Evolutionary conservation across 37 sponge, comb jelly and placozoan species (phyloP).

Genomic region (Eunapius fragilis): DNA sequence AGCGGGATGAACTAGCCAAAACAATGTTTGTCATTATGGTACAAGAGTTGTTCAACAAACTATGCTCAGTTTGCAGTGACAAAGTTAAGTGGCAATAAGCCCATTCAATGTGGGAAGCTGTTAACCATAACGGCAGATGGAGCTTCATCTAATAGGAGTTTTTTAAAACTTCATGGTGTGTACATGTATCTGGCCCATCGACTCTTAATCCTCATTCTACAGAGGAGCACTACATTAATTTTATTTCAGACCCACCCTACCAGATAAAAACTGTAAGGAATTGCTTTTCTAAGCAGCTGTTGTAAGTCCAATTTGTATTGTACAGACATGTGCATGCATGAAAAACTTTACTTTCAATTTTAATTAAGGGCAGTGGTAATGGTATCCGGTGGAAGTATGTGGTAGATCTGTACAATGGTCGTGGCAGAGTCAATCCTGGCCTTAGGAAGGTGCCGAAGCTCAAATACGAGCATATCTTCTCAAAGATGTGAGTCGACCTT

Average conservation of each 20-base stretch:
- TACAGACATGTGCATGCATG: background rate
- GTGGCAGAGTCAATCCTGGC: conserved; percentile 9
- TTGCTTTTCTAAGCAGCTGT: background rate
- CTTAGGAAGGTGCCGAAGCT: conserved; percentile 36
- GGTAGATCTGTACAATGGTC: background rate
- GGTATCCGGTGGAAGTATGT: conserved; percentile 32
- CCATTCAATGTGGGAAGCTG: too few species aligned
- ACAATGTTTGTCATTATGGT: too few species aligned
- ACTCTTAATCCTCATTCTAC: conserved; percentile 42
- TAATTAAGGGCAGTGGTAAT: conserved; percentile 34
- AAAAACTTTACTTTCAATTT: too few species aligned
- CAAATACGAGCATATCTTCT: conserved; percentile 50
- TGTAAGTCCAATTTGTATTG: conserved; percentile 16
- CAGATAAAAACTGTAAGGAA: conserved; percentile 52
- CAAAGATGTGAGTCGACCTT: conserved; percentile 56
- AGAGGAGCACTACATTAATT: conserved; percentile 22
- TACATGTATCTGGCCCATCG: conserved; percentile 25
- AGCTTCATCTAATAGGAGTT: too few species aligned
- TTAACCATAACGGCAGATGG: too few species aligned
- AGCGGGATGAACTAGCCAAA: too few species aligned
- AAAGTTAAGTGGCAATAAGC: too few species aligned
- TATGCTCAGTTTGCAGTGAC: too few species aligned
- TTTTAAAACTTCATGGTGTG: too few species aligned
- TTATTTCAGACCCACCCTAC: conserved; percentile 54
- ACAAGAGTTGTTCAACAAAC: too few species aligned